Conservation (phyloP, 2,797 vertebrate species). For the Darevskia nairensis region DNA sequence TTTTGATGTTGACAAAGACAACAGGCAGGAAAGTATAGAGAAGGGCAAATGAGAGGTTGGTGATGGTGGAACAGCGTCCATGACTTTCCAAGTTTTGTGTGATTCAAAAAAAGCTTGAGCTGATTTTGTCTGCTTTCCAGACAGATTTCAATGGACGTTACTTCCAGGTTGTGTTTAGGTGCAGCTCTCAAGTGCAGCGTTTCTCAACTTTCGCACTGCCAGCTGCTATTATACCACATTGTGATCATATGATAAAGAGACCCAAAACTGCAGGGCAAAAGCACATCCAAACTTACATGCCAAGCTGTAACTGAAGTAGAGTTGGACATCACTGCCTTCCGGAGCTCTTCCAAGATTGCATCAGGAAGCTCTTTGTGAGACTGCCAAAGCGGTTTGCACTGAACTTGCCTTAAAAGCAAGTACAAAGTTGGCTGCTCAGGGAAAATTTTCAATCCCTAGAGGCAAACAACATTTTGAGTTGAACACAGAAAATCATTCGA, state of each 20-base stretch:
- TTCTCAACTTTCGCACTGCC: not conserved
- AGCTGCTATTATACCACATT: not conserved
- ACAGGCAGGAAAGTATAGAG: not conserved
- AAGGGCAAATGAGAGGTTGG: not conserved
- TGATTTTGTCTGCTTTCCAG: not conserved
- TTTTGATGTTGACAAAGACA: too few relatives aligned
- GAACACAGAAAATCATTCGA: slow-evolving; percentile 32
- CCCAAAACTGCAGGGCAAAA: not conserved
- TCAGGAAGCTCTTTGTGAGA: slow-evolving; percentile 82
- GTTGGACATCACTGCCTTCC: slow-evolving; percentile 86
- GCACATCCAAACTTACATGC: slow-evolving; percentile 84
- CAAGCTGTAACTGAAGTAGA: slow-evolving; percentile 88
- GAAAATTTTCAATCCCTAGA: slow-evolving; percentile 86
- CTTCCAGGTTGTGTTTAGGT: not conserved
- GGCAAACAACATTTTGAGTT: slow-evolving; percentile 22
- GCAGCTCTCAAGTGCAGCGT: not conserved
- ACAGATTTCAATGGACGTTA: not conserved
- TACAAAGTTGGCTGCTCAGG: slow-evolving; percentile 87
- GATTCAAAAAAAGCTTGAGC: not conserved
- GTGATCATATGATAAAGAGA: not conserved
- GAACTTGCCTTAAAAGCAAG: slow-evolving; percentile 90
- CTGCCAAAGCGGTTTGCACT: slow-evolving; percentile 88
- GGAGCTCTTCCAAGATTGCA: slow-evolving; percentile 87
- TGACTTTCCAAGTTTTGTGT: not conserved
- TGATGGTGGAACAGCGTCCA: too few relatives aligned